These are phyloP conservation scores for Phortica magna DNA, from an alignment of 2,888 invertebrate species.

Conservation along the genomic window DNA sequence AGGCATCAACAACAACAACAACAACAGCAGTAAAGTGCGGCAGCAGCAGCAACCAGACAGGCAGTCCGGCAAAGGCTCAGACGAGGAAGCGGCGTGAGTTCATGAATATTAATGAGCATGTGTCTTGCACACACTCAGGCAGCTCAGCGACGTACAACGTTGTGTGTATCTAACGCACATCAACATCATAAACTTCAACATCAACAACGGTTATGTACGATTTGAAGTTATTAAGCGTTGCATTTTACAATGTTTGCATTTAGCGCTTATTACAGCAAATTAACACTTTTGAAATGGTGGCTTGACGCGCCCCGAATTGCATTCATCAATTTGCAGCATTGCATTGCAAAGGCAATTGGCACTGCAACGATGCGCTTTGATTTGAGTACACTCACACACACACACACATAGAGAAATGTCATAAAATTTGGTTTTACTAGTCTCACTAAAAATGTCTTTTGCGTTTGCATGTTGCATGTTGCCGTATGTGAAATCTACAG, in stretches of 20 bases:
- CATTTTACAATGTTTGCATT: constrained; percentile 20
- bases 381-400: too few relatives aligned
- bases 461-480: too few relatives aligned
- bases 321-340: too few relatives aligned
- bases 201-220: not conserved
- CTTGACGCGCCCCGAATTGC: not conserved
- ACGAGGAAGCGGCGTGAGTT: constrained; percentile 53
- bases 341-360: too few relatives aligned
- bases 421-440: too few relatives aligned
- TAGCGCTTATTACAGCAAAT: constrained; percentile 22
- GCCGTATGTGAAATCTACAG: too few relatives aligned
- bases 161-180: too few relatives aligned
- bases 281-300: constrained; percentile 7
- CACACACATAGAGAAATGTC: too few relatives aligned
- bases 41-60: constrained; percentile 47
- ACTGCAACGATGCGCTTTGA: too few relatives aligned
- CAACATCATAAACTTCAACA: too few relatives aligned
- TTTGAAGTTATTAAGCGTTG: not conserved
- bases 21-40: constrained; percentile 10
- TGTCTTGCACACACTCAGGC: not conserved
- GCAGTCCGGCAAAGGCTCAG: constrained; percentile 34
- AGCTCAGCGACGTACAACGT: too few relatives aligned
- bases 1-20: constrained; percentile 34
- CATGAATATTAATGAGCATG: constrained; percentile 62
- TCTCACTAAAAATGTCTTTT: too few relatives aligned